Base-by-base conservation (phyloP, 2,888 invertebrate species). In the Melanargia galathea region DNA sequence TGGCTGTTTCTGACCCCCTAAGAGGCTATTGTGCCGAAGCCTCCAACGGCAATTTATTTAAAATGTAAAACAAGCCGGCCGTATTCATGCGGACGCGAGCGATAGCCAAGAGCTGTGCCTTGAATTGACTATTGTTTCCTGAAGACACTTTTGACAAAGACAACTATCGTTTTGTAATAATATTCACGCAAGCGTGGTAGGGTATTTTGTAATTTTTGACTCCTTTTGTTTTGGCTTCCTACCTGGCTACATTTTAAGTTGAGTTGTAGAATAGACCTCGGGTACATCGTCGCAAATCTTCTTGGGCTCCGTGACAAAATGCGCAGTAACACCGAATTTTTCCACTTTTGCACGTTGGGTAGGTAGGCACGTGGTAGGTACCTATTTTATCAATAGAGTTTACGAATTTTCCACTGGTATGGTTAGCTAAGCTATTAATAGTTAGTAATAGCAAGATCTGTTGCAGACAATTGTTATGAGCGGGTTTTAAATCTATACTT, bases 21-120 rank as follows among this genome's bases (percentile, higher is more conserved):
- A 69, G 75, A 79, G 79, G 74, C 76, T 72, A 80, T 82, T 83
- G 82, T 82, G 70, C 75, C 64, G 71, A 71, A 74, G 77, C 73
- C 75, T 72, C 73, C 71, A 72, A 85, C 83, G 83, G 82, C 81
- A 82, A 84, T 87, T 87, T 87, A 81, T 85, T 76, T 74, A 71
- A 68, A 74, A 86, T 82, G 80, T 79, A 83, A 84, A 77, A 73
- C 74, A 67, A 69, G 68, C n/a, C n/a, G 62, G 63, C 70, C 67
- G 74, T 81, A 79, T 71, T 76, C 78, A 77, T 77, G 78, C 75
- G 77, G 76, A 72, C 60, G 64, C 70, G 16, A 46, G n/a, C 57
- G 48, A 58, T 58, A 35, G 67, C 74, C 46, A 54, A 60, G 30
- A 49, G 60, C 73, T 75, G 79, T 79, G 79, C 73, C 71, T 78